Evolutionary conservation across 2,888 invertebrate genomes (phyloP), one percentile per base, ranked within the genome.

Genomic region (Drosophila kambysellisi): DNA sequence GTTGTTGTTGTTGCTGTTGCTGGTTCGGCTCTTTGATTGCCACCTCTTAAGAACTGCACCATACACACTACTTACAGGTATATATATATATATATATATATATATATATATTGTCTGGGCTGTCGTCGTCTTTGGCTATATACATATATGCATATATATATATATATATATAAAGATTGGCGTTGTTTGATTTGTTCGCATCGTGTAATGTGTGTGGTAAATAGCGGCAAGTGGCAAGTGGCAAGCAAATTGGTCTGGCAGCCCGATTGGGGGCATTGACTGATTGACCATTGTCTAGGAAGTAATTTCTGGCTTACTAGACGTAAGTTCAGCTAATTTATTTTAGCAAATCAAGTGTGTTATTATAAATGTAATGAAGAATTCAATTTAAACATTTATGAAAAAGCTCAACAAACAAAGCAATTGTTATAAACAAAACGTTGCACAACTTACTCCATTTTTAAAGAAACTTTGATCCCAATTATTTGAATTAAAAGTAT

Each of bases 161-260:
- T 79, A 72, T 29, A 29, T 54, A 65, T 73, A 79, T 79, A 72
- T 29, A 29, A 39, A 71, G 83, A 85, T 81, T 81, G 76, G 74
- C 78, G 73, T 82, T 84, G 82, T 82, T 83, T 79, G 82, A 76
- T 71, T 76, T 76, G 70, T 66, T 74, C 65, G 68, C 78, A 78
- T 74, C 83, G 76, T 83, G 83, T 85, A 82, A 85, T 83, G 70
- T 75, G 78, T 83, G 83, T 76, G 83, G 86, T 85, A 81, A 86
- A 79, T 81, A 76, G 74, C 67, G 60, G 76, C 81, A 83, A 79
- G 74, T 74, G 83, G 64, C 70, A 58, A 76, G 74, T 65, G 60
- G 76, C 81, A 83, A 79, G 74, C 43, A 50, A 33, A 33, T 57
- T 15, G 61, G 33, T 29, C 39, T 48, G 59, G 37, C 37, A 30